Conservation (phyloP, 1,140 invertebrate genomes). For the Elysia chlorotica region DNA sequence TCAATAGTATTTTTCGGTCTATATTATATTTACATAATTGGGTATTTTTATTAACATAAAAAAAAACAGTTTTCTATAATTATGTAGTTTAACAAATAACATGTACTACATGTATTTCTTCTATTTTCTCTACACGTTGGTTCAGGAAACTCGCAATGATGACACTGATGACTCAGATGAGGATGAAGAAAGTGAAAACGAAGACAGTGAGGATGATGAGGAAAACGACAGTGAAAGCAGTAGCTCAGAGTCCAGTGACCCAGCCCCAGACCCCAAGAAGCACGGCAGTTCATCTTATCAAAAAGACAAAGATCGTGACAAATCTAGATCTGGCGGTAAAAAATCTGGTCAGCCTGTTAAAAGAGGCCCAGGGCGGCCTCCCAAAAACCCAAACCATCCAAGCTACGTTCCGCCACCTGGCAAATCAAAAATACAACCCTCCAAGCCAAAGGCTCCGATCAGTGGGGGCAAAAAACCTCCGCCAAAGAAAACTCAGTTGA, state of each 20-base stretch:
- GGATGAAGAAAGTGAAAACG: constrained; percentile 12
- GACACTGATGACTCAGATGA: constrained; percentile 13
- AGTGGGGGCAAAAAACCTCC: constrained; percentile 1
- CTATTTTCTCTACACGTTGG: too few relatives aligned
- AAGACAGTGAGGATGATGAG: constrained; percentile 16
- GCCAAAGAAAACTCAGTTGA: constrained; percentile 4
- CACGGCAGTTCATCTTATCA: neutral
- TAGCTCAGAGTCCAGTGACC: constrained; percentile 3
- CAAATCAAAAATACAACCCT: neutral
- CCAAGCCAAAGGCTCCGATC: neutral
- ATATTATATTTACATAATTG: too few relatives aligned
- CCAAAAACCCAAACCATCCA: constrained; percentile 20
- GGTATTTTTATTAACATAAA: neutral
- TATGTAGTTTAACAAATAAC: too few relatives aligned
- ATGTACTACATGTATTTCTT: too few relatives aligned
- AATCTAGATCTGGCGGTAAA: neutral
- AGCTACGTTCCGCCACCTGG: constrained; percentile 9
- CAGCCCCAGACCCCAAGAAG: neutral
- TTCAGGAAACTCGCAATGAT: too few relatives aligned
- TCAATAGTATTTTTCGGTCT: too few relatives aligned
- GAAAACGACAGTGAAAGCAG: constrained; percentile 12
- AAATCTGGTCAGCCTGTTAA: constrained; percentile 23
- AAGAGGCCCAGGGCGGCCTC: constrained; percentile 28
- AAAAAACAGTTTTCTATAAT: too few relatives aligned
- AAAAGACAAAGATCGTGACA: neutral